Evolutionary conservation across 2,888 invertebrate genomes (phyloP).

Genomic region (Tipula vernalis): DNA sequence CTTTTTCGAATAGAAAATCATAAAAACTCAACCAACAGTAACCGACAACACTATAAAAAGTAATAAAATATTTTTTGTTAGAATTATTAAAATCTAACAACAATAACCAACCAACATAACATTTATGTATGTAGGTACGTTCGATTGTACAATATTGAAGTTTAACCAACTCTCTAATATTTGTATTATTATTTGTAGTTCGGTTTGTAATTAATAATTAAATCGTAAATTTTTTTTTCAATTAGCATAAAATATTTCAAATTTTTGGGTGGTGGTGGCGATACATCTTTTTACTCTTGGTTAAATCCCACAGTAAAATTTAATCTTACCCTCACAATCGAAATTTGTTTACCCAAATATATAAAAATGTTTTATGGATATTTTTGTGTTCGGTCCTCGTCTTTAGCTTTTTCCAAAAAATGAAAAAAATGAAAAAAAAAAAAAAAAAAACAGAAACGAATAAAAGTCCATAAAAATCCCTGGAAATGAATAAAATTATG

Average conservation of each 20-base stretch:
- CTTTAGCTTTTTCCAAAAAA: background rate
- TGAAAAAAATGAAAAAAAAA: background rate
- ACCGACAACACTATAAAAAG: background rate
- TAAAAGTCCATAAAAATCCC: background rate
- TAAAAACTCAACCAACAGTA: background rate
- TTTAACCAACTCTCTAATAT: background rate
- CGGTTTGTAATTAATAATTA: background rate
- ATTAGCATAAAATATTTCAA: background rate
- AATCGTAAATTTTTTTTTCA: background rate
- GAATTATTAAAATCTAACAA: background rate
- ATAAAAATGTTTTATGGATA: background rate
- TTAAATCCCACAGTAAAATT: background rate
- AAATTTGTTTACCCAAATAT: background rate
- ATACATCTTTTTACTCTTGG: background rate
- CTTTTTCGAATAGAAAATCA: background rate
- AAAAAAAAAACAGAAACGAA: background rate
- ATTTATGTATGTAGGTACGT: background rate
- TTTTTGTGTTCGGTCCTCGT: background rate
- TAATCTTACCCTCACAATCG: background rate
- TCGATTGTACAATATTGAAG: background rate
- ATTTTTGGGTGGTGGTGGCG: background rate
- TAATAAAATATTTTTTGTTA: background rate
- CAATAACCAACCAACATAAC: background rate
- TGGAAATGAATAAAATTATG: constrained; percentile 4
- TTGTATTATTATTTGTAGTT: background rate